These are phyloP conservation scores for Buathra laborator DNA, from an alignment of 2,888 invertebrate species.

Conservation along the genomic window DNA sequence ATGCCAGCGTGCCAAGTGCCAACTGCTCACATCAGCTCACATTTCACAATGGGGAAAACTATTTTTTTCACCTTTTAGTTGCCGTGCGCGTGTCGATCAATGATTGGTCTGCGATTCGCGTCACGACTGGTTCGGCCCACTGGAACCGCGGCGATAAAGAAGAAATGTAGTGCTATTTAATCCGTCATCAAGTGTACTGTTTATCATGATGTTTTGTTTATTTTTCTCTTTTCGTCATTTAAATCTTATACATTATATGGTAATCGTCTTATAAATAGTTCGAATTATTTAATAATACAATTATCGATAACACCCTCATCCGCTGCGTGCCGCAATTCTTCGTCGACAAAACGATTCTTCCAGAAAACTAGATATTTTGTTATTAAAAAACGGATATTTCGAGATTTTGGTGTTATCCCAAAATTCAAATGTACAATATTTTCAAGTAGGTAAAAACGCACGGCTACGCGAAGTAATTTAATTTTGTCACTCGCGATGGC, in stretches of 20 bases:
- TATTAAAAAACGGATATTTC: too few species aligned
- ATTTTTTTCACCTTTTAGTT: neutral
- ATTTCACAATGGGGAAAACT: neutral
- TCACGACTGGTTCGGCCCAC: neutral
- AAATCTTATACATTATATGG: too few species aligned
- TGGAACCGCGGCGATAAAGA: neutral
- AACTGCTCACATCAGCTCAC: neutral
- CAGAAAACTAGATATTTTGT: too few species aligned
- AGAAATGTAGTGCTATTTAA: neutral
- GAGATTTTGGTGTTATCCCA: neutral
- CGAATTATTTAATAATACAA: too few species aligned
- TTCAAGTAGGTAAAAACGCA: neutral
- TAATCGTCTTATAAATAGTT: too few species aligned
- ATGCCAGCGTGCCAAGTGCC: slow-evolving; percentile 14
- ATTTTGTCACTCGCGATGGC: neutral
- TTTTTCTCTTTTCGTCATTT: too few species aligned
- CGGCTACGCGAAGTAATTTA: neutral
- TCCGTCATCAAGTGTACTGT: neutral
- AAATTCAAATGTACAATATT: neutral
- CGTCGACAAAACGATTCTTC: too few species aligned
- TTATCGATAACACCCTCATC: too few species aligned
- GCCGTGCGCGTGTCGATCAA: slow-evolving; percentile 26
- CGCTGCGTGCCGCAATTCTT: too few species aligned
- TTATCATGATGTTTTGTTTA: too few species aligned
- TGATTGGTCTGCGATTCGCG: slow-evolving; percentile 18